Evolutionary conservation across 2,113 vertebrate genomes (phyloP).

Genomic region (Tragulus kanchil): DNA sequence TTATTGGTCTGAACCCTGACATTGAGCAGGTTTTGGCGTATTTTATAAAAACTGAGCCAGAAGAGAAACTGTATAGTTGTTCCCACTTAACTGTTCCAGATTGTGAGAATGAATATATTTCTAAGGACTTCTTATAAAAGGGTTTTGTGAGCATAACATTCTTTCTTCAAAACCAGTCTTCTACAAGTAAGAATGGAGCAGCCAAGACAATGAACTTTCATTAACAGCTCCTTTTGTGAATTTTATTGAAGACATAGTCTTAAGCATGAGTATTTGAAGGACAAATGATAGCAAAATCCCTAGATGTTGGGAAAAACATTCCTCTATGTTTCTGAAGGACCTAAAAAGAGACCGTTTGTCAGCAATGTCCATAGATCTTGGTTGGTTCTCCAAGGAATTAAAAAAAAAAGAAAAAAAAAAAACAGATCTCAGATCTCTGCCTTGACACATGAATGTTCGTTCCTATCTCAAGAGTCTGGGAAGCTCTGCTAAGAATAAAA

Average conservation of each 20-base stretch:
- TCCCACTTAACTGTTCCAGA: not conserved
- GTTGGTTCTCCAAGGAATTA: not conserved
- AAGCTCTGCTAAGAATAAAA: not conserved
- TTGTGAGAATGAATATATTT: not conserved
- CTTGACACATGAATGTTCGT: not conserved
- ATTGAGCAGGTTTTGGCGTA: not conserved
- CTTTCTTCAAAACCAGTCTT: slow-evolving; percentile 20
- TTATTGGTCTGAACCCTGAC: slow-evolving; percentile 15
- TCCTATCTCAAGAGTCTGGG: not conserved
- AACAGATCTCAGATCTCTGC: not conserved
- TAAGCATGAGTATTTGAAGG: not conserved
- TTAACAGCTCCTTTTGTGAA: not conserved
- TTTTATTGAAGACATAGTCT: not conserved
- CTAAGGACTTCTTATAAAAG: not conserved
- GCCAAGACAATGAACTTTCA: not conserved
- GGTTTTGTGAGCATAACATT: not conserved
- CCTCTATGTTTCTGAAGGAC: not conserved
- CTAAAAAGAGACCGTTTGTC: not conserved
- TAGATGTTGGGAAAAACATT: not conserved
- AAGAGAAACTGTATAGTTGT: not conserved
- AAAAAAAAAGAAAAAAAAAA: not conserved
- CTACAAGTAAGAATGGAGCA: not conserved
- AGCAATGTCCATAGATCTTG: not conserved
- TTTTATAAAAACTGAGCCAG: not conserved
- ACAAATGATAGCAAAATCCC: not conserved